Base-by-base conservation (phyloP, 1,140 invertebrate species). In the Drosophila malerkotliana region DNA sequence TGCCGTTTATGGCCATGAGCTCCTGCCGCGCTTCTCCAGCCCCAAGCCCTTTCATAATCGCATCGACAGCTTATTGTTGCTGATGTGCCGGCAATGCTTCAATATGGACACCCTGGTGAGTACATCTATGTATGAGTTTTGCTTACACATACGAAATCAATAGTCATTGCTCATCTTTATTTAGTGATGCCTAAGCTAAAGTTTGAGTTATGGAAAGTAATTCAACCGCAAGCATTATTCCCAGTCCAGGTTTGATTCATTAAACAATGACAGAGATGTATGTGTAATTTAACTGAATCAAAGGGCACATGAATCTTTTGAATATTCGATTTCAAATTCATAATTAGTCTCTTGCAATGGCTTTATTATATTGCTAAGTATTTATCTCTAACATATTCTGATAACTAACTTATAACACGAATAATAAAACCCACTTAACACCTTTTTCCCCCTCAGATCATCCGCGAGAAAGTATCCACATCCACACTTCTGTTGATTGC, bases 401-500 rank as follows among this genome's bases (percentile, higher is more conserved):
- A 21, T 21, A 0, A 3, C 21, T 21, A 21, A 21, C 21, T 21
- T 0, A 3, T 21, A 21, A 3, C 2, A 21, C 21, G 21, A 21
- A 21, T 21, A 21, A 21, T 21, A 7, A n/a, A 10, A 10, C 4
- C 1, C 21, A 62, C 7, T 55, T 67, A 37, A 37, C 34, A 45
- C n/a, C 47, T 15, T n/a, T 1, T 41, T 21, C 4, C 18, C 2
- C 14, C 18, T 0, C 77, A 96, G 95, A 92, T 96, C 72, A 94
- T 97, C 14, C 93, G 95, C 4, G 96, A 97, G 81, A 93, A 95
- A 83, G 94, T 98, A 53, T 97, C 96, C 1, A 97, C 96, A 0
- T 93, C 95, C 0, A 97, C 96, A 1, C 93, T 97, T 10, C 90
- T 98, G 26, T 92, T 97, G n/a, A 93, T 97, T 28, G 95, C 95